Evolutionary conservation across 2,797 vertebrate species (phyloP), one percentile per base, ranked within the genome.

Genomic region (Limnodromus scolopaceus): DNA sequence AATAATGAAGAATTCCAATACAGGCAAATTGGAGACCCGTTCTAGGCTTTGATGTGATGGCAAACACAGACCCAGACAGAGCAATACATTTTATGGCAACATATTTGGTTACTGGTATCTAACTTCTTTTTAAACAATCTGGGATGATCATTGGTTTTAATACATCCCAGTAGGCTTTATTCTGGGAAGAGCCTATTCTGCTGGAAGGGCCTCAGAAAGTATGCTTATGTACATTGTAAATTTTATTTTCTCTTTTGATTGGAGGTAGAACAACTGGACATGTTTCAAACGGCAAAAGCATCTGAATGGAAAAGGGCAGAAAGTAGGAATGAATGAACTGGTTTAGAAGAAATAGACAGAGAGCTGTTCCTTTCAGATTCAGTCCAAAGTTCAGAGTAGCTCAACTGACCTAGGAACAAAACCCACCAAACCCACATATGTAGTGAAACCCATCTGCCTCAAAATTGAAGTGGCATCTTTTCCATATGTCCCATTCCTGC

Each of bases 111-210:
- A 84, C 86, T 89, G 84, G 61, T 87, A 60, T 89, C 87, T 85
- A 45, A 93, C 64, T 81, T 84, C 32, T 77, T 94, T 94, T 86
- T 74, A 63, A 93, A 22, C 51, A 66, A 30, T 76, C 79, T 93
- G 92, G 76, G 84, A 89, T 87, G 89, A 74, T 76, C 93, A 60
- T 89, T 81, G 95, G 61, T 74, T 97, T 96, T 96, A 87, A 87
- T 76, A 48, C 71, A 65, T 94, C 93, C 92, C 94, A 61, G 28
- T 48, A 81, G 94, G 72, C 63, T 82, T 90, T 72, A 39, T 66
- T 64, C 41, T 64, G 61, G 61, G 39, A 64, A 64, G 61, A 43
- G 14, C 39, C 39, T 43, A 39, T 64, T 32, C 81, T 93, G 64
- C 89, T 92, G 81, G 81, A 95, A 89, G 58, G 94, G 68, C 46